Evolutionary conservation across 2,797 vertebrate genomes (phyloP), one percentile per base, ranked within the genome.

Genomic region (Myripristis murdjan): DNA sequence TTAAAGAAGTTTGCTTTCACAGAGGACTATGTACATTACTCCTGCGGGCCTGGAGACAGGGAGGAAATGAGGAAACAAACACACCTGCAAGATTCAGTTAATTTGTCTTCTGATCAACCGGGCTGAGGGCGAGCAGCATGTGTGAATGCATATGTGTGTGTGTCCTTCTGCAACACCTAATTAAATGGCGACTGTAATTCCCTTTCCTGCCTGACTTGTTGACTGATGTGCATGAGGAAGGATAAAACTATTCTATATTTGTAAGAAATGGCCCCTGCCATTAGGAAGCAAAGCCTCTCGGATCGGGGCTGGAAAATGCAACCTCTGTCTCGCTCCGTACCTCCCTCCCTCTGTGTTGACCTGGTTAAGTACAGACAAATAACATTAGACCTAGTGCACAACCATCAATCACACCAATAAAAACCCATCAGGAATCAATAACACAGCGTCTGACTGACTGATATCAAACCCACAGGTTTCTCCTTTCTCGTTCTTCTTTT

Each of bases 331-430:
- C 46, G 43, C 69, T 65, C 18, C n/a, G n/a, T n/a, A n/a, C 22
- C 44, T 64, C 57, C 47, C 47, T 78, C 64, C 48, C 16, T 65
- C 35, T 31, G 59, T 51, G 68, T 60, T 79, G 74, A 78, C 71
- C 56, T 47, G 72, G 64, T 89, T 86, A 84, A 86, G 57, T 58
- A 71, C 63, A 78, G 64, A 73, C 65, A 80, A 86, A 91, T 84
- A 87, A 77, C 89, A 90, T 70, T 35, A 60, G 65, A 74, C 75
- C 69, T 79, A 57, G 73, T 47, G 63, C 77, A 65, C 75, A 83
- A 56, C 60, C 74, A 87, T 91, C 82, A 82, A 85, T 91, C 85
- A 87, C 68, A 83, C 64, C 49, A 77, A 74, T 75, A 85, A 81
- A 85, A 69, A 64, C 43, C 37, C 9, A 64, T 63, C 74, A 82